Evolutionary conservation across 2,797 vertebrate species (phyloP), one percentile per base, ranked within the genome.

Genomic region (Tauraco hartlaubi): DNA sequence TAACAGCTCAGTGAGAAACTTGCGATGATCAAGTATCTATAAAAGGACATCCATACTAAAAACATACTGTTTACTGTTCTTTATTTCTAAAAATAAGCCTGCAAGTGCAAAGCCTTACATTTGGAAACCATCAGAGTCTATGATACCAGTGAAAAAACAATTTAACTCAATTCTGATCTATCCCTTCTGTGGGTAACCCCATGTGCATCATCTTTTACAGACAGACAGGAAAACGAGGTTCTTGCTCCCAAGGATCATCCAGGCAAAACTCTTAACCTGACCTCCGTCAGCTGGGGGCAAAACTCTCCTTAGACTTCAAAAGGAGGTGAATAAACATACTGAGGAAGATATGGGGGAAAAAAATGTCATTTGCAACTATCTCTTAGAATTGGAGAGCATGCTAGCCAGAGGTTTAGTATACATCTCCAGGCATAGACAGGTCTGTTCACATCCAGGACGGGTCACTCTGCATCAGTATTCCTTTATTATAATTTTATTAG

Each of bases 71-170:
- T 68, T 76, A 37, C 26, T 44, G 14, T 41, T 67, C 25, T 74
- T 85, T 48, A 6, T 89, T 86, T 86, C 54, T 66, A 78, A 82
- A 88, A 69, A 59, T 49, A 85, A 78, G 8, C 48, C 33, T 68
- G 52, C 15, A 82, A 74, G 19, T 74, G 15, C 8, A 52, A 56
- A 80, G 20, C 25, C 9, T 68, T 49, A n/a, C 1, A 1, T 59
- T 54, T 77, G 29, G 31, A 46, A 86, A 74, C 43, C 15, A 28
- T 39, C 29, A 15, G 9, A 48, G 22, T 31, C 48, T 75, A 9
- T 41, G 26, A 55, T 75, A 31, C 11, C 33, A 66, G 23, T 37
- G 44, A 81, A 66, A 66, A 78, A 56, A 5, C 19, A 33, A 26
- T 49, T 29, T 35, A 58, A 39, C 25, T 54, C 15, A 62, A 56